Evolutionary conservation across 2,113 vertebrate species (phyloP).

Genomic region (Rhinolophus ferrumequinum): DNA sequence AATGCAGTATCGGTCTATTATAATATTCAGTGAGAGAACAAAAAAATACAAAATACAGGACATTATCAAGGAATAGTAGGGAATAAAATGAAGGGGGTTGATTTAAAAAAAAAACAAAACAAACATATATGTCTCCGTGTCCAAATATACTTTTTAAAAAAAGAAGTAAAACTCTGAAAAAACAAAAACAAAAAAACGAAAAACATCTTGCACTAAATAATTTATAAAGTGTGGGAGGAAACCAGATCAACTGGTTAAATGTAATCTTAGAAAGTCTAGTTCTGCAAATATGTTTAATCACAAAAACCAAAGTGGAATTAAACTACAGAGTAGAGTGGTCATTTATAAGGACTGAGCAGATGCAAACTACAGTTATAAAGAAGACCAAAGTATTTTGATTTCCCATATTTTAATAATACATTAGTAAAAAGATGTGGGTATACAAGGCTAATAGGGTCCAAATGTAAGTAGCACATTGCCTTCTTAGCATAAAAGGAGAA

Average conservation of each 20-base stretch:
- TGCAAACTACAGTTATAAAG: not conserved
- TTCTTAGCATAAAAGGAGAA: no score
- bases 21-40: not conserved
- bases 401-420: not conserved
- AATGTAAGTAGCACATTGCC: rapidly evolving
- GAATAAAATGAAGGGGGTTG: not conserved
- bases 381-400: not conserved
- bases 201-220: not conserved
- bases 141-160: not conserved
- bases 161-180: not conserved
- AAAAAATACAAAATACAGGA: not conserved
- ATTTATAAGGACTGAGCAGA: not conserved
- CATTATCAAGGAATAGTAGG: not conserved
- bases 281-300: not conserved
- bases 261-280: not conserved
- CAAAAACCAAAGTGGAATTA: not conserved
- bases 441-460: not conserved
- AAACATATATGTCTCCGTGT: not conserved
- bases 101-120: not conserved
- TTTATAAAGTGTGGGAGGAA: not conserved
- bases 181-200: not conserved
- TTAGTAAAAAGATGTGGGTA: not conserved
- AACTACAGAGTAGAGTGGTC: not conserved
- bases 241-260: not conserved
- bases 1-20: not conserved